Base-by-base conservation (phyloP, 2,113 vertebrate species). In the Lanius ludovicianus region DNA sequence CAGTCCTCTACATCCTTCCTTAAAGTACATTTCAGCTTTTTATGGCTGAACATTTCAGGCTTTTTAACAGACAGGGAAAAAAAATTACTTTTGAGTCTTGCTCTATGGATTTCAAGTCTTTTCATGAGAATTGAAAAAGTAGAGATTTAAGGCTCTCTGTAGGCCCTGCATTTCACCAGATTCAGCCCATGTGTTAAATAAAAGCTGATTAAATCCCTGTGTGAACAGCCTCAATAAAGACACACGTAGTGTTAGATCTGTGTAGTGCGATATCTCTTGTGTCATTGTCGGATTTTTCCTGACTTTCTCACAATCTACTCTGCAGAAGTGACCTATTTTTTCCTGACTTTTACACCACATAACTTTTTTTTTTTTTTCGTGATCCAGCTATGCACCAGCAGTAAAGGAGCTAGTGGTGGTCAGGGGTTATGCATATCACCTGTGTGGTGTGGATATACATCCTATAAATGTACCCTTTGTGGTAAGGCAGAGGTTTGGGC, bases 351-450 rank as follows among this genome's bases (percentile, higher is more conserved):
- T 55, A 53, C 50, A 57, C 25, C 0, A 1, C 2, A 4, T 30
- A 50, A 30, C 5, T 4, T 39, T 41, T 28, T 3, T 3, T 0
- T 14, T 46, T 12, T 23, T 8, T 19, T 27, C 8, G 11, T 1
- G 3, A 79, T 47, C 30, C 35, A 84, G 47, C n/a, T 31, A 35
- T 75, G 65, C 74, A 20, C 16, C 53, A 80, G 35, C 50, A 62
- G n/a, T 17, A 24, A 65, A 70, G 30, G 27, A 81, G 25, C 4
- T 57, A 37, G 50, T 13, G 12, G 7, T 89, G 59, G 15, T 42
- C 8, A 28, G 15, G 37, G 41, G 19, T 47, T 86, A 11, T 17
- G 31, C 24, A 3, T 13, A 9, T 64, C 44, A 47, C 24, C 18
- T 18, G 15, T 33, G 7, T 31, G 5, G 3, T 20, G 23, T 37